A percentile compares a stretch with the other conserved stretches of the same genome.
phyloP scores from a whole-genome alignment of 2,888 invertebrate genomes.

The Nymphalis urticae region DNA sequence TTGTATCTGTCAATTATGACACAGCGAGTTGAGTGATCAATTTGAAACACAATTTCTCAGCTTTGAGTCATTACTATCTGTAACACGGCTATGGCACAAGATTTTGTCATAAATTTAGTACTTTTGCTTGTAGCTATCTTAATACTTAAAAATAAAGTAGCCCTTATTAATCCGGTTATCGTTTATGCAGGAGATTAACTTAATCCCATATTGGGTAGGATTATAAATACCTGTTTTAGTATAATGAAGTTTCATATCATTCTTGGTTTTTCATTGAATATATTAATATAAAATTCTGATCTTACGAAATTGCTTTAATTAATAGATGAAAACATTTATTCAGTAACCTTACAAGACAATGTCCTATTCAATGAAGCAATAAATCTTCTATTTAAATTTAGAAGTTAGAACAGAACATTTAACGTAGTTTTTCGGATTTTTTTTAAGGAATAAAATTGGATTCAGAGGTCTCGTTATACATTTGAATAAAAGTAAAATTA shows the following conservation, averaged over 20 bases:
- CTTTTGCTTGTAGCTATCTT: constrained; percentile 10
- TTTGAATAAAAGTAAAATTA: too few relatives aligned
- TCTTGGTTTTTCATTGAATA: constrained; percentile 38
- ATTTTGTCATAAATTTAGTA: neutral
- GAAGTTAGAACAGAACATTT: too few relatives aligned
- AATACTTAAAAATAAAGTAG: constrained; percentile 7
- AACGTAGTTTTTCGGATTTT: too few relatives aligned
- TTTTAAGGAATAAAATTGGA: too few relatives aligned
- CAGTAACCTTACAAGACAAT: too few relatives aligned
- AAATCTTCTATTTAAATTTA: too few relatives aligned
- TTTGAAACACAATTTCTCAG: constrained; percentile 8
- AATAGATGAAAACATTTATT: neutral
- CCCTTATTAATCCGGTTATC: constrained; percentile 13
- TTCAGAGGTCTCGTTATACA: too few relatives aligned
- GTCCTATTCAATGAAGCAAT: too few relatives aligned
- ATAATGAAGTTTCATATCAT: constrained; percentile 50
- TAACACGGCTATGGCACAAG: neutral
- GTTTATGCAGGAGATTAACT: constrained; percentile 27
- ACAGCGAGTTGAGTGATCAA: neutral
- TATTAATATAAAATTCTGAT: constrained; percentile 14
- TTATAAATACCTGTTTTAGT: constrained; percentile 58
- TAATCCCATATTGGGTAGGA: constrained; percentile 66
- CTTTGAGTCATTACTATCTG: neutral
- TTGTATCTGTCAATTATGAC: neutral
- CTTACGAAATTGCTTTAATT: neutral